phyloP scores from a whole-genome alignment of 1,140 invertebrate genomes.

The Xylocopa sonorina region DNA sequence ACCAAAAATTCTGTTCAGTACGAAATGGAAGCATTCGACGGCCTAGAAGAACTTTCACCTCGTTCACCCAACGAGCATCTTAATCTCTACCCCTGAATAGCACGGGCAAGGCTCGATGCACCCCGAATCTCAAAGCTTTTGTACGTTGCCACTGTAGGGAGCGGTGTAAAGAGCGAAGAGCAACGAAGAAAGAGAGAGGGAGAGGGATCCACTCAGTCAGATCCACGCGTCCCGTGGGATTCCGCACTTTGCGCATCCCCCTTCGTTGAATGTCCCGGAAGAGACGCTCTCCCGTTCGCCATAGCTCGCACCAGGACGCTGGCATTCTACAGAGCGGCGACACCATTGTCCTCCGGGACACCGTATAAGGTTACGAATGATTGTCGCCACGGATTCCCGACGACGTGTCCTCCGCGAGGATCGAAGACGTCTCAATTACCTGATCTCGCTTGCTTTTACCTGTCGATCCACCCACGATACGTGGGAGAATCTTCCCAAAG shows the following conservation, averaged over 20 bases:
- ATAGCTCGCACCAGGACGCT: slow-evolving; percentile 59
- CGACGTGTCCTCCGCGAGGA: slow-evolving; percentile 39
- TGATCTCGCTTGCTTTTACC: slow-evolving; percentile 55
- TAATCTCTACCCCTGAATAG: background rate
- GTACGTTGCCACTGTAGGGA: background rate
- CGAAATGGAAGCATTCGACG: no score
- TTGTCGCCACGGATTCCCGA: slow-evolving; percentile 57
- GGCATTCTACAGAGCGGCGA: slow-evolving; percentile 53
- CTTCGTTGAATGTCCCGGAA: slow-evolving; percentile 64
- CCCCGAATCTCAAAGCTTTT: background rate
- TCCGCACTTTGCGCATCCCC: slow-evolving; percentile 45
- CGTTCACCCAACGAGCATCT: background rate
- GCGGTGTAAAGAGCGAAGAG: slow-evolving; percentile 6
- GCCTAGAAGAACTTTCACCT: background rate
- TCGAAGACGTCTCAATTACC: slow-evolving; percentile 64
- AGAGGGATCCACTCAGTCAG: slow-evolving; percentile 24
- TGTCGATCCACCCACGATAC: slow-evolving; percentile 21
- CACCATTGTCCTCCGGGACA: slow-evolving; percentile 45
- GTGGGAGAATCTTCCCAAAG: slow-evolving; percentile 25
- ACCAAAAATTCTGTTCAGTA: no score
- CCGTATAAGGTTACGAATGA: slow-evolving; percentile 63
- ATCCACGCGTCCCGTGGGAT: slow-evolving; percentile 61
- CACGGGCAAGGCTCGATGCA: background rate
- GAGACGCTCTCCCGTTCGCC: slow-evolving; percentile 46
- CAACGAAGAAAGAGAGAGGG: slow-evolving; percentile 13